phyloP scores from a whole-genome alignment of 2,797 vertebrate species.

The Halcyon badia region DNA sequence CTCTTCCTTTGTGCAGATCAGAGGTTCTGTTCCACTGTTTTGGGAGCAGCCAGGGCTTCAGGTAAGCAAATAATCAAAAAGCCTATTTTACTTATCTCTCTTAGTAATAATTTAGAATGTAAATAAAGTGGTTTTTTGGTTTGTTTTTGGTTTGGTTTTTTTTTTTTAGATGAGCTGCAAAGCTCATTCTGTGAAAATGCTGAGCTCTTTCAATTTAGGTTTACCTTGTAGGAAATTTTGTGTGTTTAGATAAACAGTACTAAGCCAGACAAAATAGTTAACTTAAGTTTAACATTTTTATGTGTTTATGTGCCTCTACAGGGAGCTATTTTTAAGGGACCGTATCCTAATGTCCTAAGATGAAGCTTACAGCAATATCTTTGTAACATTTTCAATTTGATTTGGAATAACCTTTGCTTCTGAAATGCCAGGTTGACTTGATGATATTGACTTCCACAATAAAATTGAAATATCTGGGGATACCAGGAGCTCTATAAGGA shows the following conservation, averaged over 20 bases:
- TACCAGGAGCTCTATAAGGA: not conserved
- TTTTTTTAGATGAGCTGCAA: not conserved
- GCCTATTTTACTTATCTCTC: not conserved
- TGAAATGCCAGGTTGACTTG: not conserved
- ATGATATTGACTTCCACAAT: not conserved
- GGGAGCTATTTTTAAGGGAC: not conserved
- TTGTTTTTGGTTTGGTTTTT: not conserved
- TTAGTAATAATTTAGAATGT: not conserved
- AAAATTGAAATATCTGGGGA: not conserved
- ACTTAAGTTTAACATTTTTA: not conserved
- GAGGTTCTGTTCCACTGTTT: conserved; percentile 85
- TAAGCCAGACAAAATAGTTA: not conserved
- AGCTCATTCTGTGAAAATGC: not conserved
- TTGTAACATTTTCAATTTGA: not conserved
- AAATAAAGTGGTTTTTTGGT: not conserved
- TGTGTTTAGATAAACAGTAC: not conserved
- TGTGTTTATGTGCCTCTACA: not conserved
- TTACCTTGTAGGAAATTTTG: not conserved
- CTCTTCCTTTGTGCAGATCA: conserved; percentile 85
- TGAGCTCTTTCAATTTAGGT: not conserved
- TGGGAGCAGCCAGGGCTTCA: conserved; percentile 84
- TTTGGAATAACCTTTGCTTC: not conserved
- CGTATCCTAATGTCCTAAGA: not conserved
- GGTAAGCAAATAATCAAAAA: conserved; percentile 70
- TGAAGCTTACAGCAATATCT: not conserved